phyloP scores from a whole-genome alignment of 2,113 vertebrate species.

The Pardalotus punctatus region DNA sequence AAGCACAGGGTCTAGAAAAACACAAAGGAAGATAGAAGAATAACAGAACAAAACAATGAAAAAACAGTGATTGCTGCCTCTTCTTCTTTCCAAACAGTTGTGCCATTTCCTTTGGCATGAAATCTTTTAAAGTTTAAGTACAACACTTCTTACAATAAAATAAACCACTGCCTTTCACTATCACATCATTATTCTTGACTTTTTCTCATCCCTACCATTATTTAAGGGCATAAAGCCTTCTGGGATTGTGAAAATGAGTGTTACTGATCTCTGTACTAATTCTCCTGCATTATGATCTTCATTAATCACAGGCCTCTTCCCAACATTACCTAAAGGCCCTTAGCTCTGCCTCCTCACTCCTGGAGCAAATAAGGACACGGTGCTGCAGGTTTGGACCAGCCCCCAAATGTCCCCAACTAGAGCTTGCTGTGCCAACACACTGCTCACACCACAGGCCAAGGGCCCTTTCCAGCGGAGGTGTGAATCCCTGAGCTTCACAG shows the following conservation, averaged over 20 bases:
- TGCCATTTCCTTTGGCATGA: not conserved
- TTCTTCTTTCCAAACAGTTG: not conserved
- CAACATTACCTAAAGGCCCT: not conserved
- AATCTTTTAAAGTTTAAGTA: not conserved
- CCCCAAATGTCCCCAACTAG: fast-evolving
- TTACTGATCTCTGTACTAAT: not conserved
- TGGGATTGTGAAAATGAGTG: not conserved
- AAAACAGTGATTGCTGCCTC: not conserved
- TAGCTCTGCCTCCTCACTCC: not conserved
- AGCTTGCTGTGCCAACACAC: fast-evolving
- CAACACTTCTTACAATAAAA: not conserved
- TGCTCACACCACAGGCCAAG: fast-evolving
- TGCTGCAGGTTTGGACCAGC: not conserved
- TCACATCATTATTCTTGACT: not conserved
- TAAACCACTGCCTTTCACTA: not conserved
- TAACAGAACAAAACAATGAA: not conserved
- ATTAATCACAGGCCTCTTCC: not conserved
- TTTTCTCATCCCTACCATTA: not conserved
- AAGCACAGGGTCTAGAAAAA: not conserved
- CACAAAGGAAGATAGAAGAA: not conserved
- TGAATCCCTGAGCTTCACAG: fast-evolving
- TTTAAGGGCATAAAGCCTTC: not conserved
- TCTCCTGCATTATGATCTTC: not conserved
- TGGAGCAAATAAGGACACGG: not conserved
- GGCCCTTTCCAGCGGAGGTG: not conserved